Evolutionary conservation across 2,888 invertebrate genomes (phyloP), one percentile per base, ranked within the genome.

Genomic region (Eupithecia tripunctaria): DNA sequence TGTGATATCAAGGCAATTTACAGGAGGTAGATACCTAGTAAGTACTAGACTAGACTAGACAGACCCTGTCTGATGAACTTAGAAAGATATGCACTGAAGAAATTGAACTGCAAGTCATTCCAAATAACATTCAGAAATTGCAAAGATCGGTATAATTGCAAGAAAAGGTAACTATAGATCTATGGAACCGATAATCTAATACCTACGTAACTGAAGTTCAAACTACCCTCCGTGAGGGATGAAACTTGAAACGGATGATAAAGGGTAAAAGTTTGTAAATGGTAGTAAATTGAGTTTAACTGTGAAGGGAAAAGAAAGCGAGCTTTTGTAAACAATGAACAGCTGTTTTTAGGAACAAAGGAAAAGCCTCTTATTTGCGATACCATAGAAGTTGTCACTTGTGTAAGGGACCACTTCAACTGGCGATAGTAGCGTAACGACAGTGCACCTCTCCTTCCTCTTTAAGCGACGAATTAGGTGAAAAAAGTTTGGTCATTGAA

Each of bases 231-330:
- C 36, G 65, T 65, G 64, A 67, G 59, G 59, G 36, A n/a, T 21
- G n/a, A 67, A 70, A 69, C 67, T 47, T 67, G 32, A 67, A 67
- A 64, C 69, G 64, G 47, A 38, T 60, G 32, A 68, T 72, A 72
- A 69, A 64, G 72, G 74, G 60, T 65, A 27, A 75, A 75, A 75
- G 67, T 75, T 75, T 67, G 64, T 70, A 70, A 51, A 75, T 67
- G 65, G 60, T 60, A 72, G 18, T 75, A 67, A 70, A 72, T 72
- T 70, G 25, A 70, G 67, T 73, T 73, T 73, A 67, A 64, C 66
- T 56, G 56, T 68, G 36, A 59, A 27, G 47, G 29, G 68, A 66
- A 72, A 69, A 32, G 18, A 70, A 71, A 38, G 18, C 1, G 25
- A n/a, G 38, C 36, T 36, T 63, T 36, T 36, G 36, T 63, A 63